Evolutionary conservation across 2,113 vertebrate genomes (phyloP), one percentile per base, ranked within the genome.

Genomic region (Semnopithecus entellus): DNA sequence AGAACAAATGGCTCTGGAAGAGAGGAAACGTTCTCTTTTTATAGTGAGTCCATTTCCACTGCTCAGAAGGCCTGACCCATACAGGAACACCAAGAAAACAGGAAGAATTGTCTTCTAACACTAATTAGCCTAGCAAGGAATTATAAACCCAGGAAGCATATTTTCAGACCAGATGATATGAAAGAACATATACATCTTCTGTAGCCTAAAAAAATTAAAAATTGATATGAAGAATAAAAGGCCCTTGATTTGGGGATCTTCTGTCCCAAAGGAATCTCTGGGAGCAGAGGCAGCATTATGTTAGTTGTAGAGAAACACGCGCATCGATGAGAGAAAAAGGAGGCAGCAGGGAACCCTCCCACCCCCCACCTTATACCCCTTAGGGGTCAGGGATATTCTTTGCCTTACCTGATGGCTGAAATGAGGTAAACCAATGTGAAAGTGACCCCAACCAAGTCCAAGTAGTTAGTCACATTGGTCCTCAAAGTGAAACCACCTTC

Each of bases 401-500:
- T 40, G 6, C n/a, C 55, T 17, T 16, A 27, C 25, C 55, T 61
- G 6, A 10, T 1, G 6, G 11, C 52, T 14, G 3, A 76, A 32
- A n/a, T 1, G 4, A 61, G 8, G 1, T 5, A 16, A 43, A 35
- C 52, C 79, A 40, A 6, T 0, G 0, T 4, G 45, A 25, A 89
- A 55, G 20, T 11, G 22, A 66, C 13, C 7, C 50, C 75, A 64
- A 1, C 22, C 50, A 78, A 48, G 82, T 17, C 27, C 52, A 12
- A 6, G 35, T 0, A 0, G 5, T 17, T 18, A 43, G 45, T 40
- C 66, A 57, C 12, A 4, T 0, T 3, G 27, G 16, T n/a, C 35
- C 64, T 59, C 82, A 50, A 7, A 22, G 0, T 8, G 38, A 38
- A 59, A 17, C 4, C 30, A 0, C 17, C 11, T 73, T 25, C 2